Evolutionary conservation across 1,140 invertebrate genomes (phyloP).

Genomic region (Pseudomyrmex gracilis): DNA sequence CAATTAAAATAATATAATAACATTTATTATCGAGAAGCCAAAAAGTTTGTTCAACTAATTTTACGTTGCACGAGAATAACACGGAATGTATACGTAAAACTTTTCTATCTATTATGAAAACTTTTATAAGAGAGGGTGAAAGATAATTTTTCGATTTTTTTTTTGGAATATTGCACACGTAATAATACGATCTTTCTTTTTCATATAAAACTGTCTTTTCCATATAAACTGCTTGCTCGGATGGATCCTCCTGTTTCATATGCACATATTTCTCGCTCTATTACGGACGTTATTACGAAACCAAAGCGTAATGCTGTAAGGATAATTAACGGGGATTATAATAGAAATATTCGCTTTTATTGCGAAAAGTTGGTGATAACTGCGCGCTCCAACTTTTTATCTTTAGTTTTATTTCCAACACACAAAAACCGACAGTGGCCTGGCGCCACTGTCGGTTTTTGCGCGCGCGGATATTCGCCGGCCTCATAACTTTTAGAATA

Average conservation of each 20-base stretch:
- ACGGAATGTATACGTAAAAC: too few species aligned
- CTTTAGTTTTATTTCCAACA: conserved; percentile 50
- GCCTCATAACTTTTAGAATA: conserved; percentile 56
- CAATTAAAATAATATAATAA: too few species aligned
- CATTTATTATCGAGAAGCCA: too few species aligned
- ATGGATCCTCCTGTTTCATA: too few species aligned
- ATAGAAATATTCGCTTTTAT: conserved; percentile 48
- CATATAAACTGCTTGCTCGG: background rate
- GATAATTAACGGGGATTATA: conserved; percentile 42
- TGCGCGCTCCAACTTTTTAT: conserved; percentile 44
- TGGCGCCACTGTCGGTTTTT: background rate
- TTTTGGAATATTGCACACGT: too few species aligned
- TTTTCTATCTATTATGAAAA: too few species aligned
- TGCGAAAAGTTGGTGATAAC: conserved; percentile 2
- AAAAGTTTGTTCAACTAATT: too few species aligned
- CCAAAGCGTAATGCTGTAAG: background rate
- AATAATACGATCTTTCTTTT: background rate
- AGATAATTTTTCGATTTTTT: too few species aligned
- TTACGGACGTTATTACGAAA: background rate
- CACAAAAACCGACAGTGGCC: conserved; percentile 22
- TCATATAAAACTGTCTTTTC: background rate
- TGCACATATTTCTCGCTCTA: too few species aligned
- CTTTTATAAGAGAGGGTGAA: too few species aligned
- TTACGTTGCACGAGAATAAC: too few species aligned
- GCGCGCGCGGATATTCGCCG: conserved; percentile 37